Evolutionary conservation across 2,797 vertebrate genomes (phyloP).

Genomic region (Pterois miles): DNA sequence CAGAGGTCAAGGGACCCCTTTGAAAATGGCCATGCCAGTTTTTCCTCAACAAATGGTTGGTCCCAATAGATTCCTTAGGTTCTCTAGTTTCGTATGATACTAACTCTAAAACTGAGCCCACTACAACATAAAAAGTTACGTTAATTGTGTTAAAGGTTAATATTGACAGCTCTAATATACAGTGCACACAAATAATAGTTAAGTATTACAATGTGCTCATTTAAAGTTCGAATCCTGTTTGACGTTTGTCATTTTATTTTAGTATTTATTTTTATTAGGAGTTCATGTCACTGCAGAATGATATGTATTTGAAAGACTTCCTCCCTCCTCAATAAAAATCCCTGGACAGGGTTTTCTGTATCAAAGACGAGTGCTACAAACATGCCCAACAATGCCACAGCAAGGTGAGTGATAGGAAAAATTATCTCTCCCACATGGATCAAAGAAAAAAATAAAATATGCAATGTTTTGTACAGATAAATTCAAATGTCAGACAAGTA

Average conservation of each 20-base stretch:
- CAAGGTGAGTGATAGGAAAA: not conserved
- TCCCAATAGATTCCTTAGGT: no score
- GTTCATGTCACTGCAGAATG: not conserved
- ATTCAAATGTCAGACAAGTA: slow-evolving; percentile 2
- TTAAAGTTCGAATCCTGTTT: not conserved
- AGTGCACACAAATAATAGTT: not conserved
- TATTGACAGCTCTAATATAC: not conserved
- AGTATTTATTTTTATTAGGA: no score
- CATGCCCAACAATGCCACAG: not conserved
- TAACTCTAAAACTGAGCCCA: no score
- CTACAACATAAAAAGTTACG: no score
- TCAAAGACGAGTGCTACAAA: not conserved
- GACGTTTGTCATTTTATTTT: not conserved
- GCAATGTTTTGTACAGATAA: not conserved
- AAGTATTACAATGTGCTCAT: not conserved
- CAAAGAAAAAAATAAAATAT: not conserved
- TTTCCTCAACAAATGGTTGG: no score
- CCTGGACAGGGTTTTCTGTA: not conserved
- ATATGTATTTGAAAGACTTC: not conserved
- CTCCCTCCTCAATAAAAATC: not conserved
- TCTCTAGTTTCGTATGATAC: no score
- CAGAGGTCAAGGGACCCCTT: no score
- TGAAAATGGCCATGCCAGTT: no score
- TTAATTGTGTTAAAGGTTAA: no score
- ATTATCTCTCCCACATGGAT: not conserved